Evolutionary conservation across 1,140 invertebrate genomes (phyloP).

Genomic region (Dryas iulia): DNA sequence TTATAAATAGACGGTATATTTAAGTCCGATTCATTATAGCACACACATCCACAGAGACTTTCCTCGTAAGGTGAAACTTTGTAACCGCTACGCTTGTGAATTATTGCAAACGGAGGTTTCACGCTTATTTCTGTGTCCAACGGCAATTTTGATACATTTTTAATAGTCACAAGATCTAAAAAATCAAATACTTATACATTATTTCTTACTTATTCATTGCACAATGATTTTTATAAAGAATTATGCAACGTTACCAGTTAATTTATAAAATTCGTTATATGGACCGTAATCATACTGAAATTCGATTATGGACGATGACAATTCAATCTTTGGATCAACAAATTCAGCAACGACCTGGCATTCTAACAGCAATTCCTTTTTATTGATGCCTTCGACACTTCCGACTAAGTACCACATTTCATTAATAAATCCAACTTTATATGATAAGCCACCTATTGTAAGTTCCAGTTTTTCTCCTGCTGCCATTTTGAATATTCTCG

Average conservation of each 20-base stretch:
- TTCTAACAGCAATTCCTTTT: constrained; percentile 68
- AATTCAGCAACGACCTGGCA: constrained; percentile 64
- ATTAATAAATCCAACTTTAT: constrained; percentile 57
- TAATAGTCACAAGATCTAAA: constrained; percentile 69
- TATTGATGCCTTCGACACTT: constrained; percentile 71
- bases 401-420: constrained; percentile 74
- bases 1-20: constrained; percentile 48
- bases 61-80: constrained; percentile 54
- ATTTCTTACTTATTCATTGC: background rate
- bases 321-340: constrained; percentile 71
- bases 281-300: constrained; percentile 69
- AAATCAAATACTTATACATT: constrained; percentile 13
- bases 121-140: constrained; percentile 62
- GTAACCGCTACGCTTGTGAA: constrained; percentile 58
- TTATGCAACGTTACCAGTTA: constrained; percentile 50
- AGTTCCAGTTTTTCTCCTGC: constrained; percentile 66
- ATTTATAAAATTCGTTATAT: constrained; percentile 70
- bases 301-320: constrained; percentile 53
- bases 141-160: constrained; percentile 68
- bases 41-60: constrained; percentile 60
- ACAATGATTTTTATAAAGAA: background rate
- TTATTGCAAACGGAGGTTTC: constrained; percentile 65
- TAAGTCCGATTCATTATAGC: constrained; percentile 59
- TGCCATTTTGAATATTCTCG: constrained; percentile 60
- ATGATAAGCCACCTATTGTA: constrained; percentile 52